Conservation (phyloP, 2,888 invertebrate species). For the Nomada ruficornis region DNA sequence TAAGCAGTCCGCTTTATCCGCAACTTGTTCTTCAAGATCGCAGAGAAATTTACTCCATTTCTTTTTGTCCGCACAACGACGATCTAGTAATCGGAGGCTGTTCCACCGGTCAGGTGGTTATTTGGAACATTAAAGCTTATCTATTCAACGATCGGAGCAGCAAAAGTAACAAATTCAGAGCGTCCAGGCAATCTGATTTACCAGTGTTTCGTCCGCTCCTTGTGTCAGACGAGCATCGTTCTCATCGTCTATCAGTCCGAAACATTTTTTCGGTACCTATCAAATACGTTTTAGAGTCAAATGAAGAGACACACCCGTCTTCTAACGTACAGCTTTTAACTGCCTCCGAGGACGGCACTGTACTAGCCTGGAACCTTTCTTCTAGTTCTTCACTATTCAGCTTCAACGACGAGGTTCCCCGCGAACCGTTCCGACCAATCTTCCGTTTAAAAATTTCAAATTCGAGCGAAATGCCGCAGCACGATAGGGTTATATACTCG, state of each 20-base stretch:
- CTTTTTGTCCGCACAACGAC: conserved; percentile 79
- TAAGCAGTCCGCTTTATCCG: conserved; percentile 72
- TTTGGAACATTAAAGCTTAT: conserved; percentile 75
- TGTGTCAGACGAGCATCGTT: conserved; percentile 67
- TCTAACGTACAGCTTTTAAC: conserved; percentile 78
- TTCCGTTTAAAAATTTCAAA: conserved; percentile 56
- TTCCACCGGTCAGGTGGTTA: conserved; percentile 79
- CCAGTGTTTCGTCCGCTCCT: conserved; percentile 23
- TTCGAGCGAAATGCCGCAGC: conserved; percentile 11
- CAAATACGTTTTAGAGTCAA: conserved; percentile 66
- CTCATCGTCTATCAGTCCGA: conserved; percentile 75
- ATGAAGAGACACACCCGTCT: conserved; percentile 68
- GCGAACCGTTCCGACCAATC: conserved; percentile 58
- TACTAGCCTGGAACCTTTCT: conserved; percentile 81
- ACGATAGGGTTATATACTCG: conserved; percentile 62
- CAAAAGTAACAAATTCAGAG: not conserved
- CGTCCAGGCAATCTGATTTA: not conserved
- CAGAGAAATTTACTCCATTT: conserved; percentile 76
- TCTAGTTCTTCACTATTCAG: not conserved
- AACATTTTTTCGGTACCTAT: conserved; percentile 80
- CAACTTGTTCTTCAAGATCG: conserved; percentile 76
- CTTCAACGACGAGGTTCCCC: not conserved
- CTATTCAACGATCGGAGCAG: not conserved
- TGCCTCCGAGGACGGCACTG: conserved; percentile 77
- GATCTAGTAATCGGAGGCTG: conserved; percentile 81